Evolutionary conservation across 2,797 vertebrate genomes (phyloP).

Genomic region (Malurus splendens): DNA sequence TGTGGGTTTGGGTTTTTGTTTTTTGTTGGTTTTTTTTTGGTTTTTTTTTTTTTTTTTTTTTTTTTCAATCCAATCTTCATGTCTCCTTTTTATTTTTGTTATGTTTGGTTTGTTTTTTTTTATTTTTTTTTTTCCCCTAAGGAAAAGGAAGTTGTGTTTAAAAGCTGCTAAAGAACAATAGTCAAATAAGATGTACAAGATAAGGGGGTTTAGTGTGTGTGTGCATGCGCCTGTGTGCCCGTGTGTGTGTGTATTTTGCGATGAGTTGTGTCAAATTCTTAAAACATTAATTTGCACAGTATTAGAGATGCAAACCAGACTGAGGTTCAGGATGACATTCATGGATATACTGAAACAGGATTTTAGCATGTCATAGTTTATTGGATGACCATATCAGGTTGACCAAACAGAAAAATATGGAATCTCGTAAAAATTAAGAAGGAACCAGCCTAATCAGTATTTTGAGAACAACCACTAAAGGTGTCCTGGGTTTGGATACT

Average conservation of each 20-base stretch:
- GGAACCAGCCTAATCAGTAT: not conserved
- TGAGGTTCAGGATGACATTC: not conserved
- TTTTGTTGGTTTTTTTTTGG: no score
- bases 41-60: not conserved
- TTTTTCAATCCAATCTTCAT: not conserved
- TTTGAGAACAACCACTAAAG: not conserved
- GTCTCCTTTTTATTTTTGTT: no score
- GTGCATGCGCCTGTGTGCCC: not conserved
- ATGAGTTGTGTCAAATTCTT: not conserved
- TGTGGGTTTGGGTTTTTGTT: no score
- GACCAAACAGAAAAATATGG: not conserved
- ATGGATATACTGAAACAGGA: not conserved
- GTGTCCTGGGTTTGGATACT: not conserved
- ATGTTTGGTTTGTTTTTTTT: no score
- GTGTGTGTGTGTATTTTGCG: not conserved
- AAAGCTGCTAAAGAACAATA: not conserved
- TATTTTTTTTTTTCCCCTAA: not conserved
- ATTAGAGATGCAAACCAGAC: not conserved
- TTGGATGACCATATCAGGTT: not conserved
- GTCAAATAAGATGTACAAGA: not conserved
- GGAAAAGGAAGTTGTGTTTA: not conserved
- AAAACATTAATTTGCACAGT: not conserved
- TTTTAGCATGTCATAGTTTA: not conserved
- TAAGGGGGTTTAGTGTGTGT: not conserved
- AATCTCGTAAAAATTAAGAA: not conserved